A percentile compares a stretch with the other conserved stretches of the same genome.
Conservation (phyloP, 53 echinoderm and acorn worm genomes). For the Arbacia lixula region DNA sequence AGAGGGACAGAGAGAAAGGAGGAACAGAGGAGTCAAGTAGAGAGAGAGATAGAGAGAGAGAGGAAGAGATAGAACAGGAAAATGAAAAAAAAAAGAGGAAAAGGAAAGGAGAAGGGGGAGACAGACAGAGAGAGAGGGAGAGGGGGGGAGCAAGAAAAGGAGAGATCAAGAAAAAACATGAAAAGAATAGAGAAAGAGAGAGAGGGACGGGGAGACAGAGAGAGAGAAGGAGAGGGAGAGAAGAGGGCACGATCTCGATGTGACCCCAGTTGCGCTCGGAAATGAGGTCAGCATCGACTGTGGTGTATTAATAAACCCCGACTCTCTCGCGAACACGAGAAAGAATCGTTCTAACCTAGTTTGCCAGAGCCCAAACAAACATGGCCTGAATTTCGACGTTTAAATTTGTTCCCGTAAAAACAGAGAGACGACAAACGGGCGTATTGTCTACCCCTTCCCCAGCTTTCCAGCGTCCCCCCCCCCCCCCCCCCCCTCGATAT, state of each 20-base stretch:
- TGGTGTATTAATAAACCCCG: slow-evolving; percentile 16
- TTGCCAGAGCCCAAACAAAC: slow-evolving; percentile 33
- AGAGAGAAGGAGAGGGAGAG: too few species aligned
- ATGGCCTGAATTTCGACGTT: slow-evolving; percentile 44
- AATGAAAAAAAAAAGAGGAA: too few species aligned
- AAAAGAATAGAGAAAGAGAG: too few species aligned
- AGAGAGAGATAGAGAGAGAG: too few species aligned
- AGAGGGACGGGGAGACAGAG: slow-evolving; percentile 3
- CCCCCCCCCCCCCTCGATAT: neutral
- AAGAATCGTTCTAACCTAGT: slow-evolving; percentile 28
- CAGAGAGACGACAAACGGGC: slow-evolving; percentile 38
- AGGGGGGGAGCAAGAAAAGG: too few species aligned
- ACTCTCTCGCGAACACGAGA: neutral
- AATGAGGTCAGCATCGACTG: slow-evolving; percentile 38
- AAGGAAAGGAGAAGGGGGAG: too few species aligned
- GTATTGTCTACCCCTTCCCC: slow-evolving; percentile 36
- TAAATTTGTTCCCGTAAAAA: slow-evolving; percentile 40
- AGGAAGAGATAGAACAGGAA: too few species aligned
- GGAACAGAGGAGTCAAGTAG: too few species aligned
- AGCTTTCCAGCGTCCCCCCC: neutral
- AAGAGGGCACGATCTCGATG: too few species aligned
- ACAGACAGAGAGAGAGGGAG: too few species aligned
- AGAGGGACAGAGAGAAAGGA: too few species aligned
- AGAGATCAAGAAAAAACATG: too few species aligned
- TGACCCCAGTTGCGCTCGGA: slow-evolving; percentile 27